Percentiles rank a stretch among this genome's conserved stretches.
Evolutionary conservation across 2,113 vertebrate genomes (phyloP).

Genomic region (Heterocephalus glaber): DNA sequence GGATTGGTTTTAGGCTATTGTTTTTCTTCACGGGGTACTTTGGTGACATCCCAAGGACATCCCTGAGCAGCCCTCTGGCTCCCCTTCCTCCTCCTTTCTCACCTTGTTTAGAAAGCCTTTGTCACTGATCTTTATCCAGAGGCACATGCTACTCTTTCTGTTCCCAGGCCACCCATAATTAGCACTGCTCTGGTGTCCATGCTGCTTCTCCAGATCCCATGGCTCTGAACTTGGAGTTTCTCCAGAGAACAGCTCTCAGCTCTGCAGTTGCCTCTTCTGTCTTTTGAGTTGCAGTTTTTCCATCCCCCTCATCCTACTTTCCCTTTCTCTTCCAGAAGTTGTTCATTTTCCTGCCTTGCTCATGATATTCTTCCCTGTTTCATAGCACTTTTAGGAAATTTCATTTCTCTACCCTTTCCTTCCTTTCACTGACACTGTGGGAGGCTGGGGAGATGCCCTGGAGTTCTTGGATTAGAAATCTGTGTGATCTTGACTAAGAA

Average conservation of each 20-base stretch:
- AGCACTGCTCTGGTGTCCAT: background rate
- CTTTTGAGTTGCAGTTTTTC: background rate
- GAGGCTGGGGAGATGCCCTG: background rate
- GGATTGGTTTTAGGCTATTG: background rate
- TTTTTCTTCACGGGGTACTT: background rate
- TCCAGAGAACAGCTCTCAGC: conserved; percentile 19
- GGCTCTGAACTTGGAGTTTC: conserved; percentile 13
- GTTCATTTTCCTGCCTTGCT: background rate
- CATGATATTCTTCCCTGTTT: background rate
- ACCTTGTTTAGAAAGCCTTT: background rate
- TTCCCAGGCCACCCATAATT: conserved; percentile 32
- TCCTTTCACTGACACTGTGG: background rate
- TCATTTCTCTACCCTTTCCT: background rate
- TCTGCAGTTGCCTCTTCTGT: background rate
- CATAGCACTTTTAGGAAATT: background rate
- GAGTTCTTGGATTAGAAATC: background rate
- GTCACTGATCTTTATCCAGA: background rate
- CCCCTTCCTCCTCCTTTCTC: background rate
- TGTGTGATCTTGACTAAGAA: background rate
- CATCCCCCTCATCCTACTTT: background rate
- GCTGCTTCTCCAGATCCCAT: background rate
- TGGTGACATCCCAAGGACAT: background rate
- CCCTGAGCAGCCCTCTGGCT: accelerated
- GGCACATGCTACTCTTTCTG: background rate
- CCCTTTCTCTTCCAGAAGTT: background rate